Conservation (phyloP, 2,888 invertebrate species). For the Apamea monoglypha region DNA sequence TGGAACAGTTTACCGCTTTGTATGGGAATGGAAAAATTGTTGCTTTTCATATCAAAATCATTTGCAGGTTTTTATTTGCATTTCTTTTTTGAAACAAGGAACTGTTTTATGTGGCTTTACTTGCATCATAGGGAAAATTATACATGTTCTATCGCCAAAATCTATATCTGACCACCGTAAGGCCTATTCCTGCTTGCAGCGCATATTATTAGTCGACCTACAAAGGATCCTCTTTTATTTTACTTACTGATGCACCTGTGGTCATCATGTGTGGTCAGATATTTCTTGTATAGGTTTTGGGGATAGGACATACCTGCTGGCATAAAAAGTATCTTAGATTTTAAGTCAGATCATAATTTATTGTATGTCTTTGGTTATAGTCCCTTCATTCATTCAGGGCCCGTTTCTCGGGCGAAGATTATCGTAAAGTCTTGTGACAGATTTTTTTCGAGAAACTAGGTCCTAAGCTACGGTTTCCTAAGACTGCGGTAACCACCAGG, state of each 20-base stretch:
- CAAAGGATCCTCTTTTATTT: too few relatives aligned
- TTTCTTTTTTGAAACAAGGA: not conserved
- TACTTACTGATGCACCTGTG: too few relatives aligned
- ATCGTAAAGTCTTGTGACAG: too few relatives aligned
- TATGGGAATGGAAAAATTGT: not conserved
- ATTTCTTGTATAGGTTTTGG: too few relatives aligned
- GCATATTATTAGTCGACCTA: too few relatives aligned
- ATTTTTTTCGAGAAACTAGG: not conserved
- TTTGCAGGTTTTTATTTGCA: not conserved
- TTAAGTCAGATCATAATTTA: not conserved
- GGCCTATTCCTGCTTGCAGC: too few relatives aligned
- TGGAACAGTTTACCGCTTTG: conserved; percentile 7
- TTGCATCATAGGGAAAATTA: not conserved
- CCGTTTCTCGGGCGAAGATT: not conserved
- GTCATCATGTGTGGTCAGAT: too few relatives aligned
- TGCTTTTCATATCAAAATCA: conserved; percentile 8
- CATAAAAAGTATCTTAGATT: not conserved
- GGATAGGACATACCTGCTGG: too few relatives aligned
- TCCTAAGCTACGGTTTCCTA: not conserved
- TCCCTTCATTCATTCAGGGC: too few relatives aligned
- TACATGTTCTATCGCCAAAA: too few relatives aligned
- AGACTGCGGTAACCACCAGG: too few relatives aligned
- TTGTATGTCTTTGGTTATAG: not conserved
- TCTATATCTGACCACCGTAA: too few relatives aligned
- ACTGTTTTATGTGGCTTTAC: not conserved